Base-by-base conservation (phyloP, 2,797 vertebrate species). In the Nyctibius grandis region DNA sequence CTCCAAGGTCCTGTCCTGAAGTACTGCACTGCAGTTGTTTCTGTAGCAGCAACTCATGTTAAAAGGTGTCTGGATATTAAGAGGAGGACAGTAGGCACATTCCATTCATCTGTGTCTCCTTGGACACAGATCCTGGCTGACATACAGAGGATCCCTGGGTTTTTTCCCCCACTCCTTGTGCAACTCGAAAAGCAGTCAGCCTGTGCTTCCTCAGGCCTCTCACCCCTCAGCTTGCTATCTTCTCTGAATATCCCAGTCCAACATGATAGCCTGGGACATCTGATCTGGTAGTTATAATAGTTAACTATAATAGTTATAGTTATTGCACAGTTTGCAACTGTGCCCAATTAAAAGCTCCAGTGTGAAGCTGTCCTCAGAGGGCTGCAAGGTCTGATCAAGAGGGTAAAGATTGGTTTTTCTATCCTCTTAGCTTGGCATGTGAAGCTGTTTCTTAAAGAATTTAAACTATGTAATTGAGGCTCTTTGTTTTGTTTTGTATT, bases 391-490 rank as follows among this genome's bases (percentile, higher is more conserved):
- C 96, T 96, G 97, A 97, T 93, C 78, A 95, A 96, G 91, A 77
- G 94, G 95, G 91, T 94, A 95, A 96, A 97, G 96, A 97, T 13
- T 87, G 97, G 80, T 95, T 98, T 97, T 96, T 95, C 96, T 97
- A 89, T 96, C 96, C 96, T 96, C 92, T 96, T 98, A 97, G 97
- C 90, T 92, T 98, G 97, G 97, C 97, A 98, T 98, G 97, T 98
- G 96, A 97, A 97, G 92, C 97, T 97, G 95, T 91, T 76, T 85
- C 95, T 91, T 96, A 94, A 98, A 98, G 95, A 97, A 98, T 98
- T 97, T 97, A 97, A 98, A 98, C 90, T 98, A 98, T 98, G 97
- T 95, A 96, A 97, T 97, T 91, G 90, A 97, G 97, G 93, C 96
- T 97, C 23, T 91, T 93, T 94, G 94, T 75, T 96, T 96, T 96